Base-by-base conservation (phyloP, 2,888 invertebrate species). In the Coenonympha arcania region DNA sequence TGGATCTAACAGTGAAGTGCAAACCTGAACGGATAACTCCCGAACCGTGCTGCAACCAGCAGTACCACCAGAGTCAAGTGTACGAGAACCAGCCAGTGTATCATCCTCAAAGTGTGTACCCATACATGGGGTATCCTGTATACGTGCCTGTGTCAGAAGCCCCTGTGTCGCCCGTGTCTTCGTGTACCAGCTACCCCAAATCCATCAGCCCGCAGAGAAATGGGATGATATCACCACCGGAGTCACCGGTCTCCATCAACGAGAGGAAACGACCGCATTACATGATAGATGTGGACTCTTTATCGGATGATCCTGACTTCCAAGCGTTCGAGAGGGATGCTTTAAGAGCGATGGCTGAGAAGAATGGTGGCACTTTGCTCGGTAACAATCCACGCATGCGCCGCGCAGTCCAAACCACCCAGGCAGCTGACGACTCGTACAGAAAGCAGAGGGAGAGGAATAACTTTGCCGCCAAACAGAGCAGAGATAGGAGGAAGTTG, bases 401-500 rank as follows among this genome's bases (percentile, higher is more conserved):
- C n/a, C 79, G 91, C 51, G 87, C 83, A 0, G 81, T 84, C 8
- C 79, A 79, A 33, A 71, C 73, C 3, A 74, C 57, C 22, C 64
- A 68, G 31, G 69, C 78, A 42, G 65, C 92, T 0, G 93, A 96
- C 69, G 93, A 93, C 2, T 90, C 93, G 0, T 98, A 98, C 71
- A 92, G 93, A 85, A 96, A 95, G 63, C 90, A 96, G 48, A 84
- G 98, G 6, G 89, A 93, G 58, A 95, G 95, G 69, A 98, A 98
- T 75, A 98, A 98, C 73, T 94, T 93, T 56, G 98, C 98, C 0
- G 98, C 98, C 0, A 98, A 98, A 76, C 89, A 96, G 61, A 97
- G 96, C 0, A 88, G 98, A 2, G 98, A 98, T 66, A 91, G 95
- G 0, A 87, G 98, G 51, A 88, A 96, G 61, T 90, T 93, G 34